Conservation (phyloP, 2,888 invertebrate genomes). For the Parasteatoda lunata region DNA sequence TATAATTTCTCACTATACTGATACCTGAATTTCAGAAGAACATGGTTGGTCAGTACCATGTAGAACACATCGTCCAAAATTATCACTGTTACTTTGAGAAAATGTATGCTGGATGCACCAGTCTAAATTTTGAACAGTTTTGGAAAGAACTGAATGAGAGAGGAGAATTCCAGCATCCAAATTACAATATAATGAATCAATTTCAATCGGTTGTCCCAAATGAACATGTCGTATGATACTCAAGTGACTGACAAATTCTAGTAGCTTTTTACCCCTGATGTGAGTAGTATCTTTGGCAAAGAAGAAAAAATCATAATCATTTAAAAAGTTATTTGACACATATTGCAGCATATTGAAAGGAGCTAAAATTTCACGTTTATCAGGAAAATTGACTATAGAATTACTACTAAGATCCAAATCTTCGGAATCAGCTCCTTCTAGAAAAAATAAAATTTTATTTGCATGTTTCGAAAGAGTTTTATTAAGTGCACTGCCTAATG, state of each 20-base stretch:
- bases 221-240: conserved; percentile 84
- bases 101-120: conserved; percentile 92
- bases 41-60: conserved; percentile 83
- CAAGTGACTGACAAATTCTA: conserved; percentile 83
- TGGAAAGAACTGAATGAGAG: conserved; percentile 88
- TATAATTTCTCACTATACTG: background rate
- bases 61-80: conserved; percentile 89
- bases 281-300: conserved; percentile 89
- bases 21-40: conserved; percentile 78
- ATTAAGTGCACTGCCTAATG: conserved; percentile 88
- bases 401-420: conserved; percentile 73
- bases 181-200: conserved; percentile 73
- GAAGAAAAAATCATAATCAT: conserved; percentile 94
- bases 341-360: conserved; percentile 93
- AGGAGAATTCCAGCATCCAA: conserved; percentile 89
- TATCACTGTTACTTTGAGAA: conserved; percentile 87
- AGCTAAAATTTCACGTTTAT: conserved; percentile 83
- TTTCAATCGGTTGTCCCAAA: conserved; percentile 33
- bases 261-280: conserved; percentile 85
- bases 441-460: conserved; percentile 88
- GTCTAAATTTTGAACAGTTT: conserved; percentile 85
- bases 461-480: conserved; percentile 88
- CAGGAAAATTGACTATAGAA: conserved; percentile 90
- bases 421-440: conserved; percentile 77
- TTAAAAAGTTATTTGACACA: conserved; percentile 88